These are phyloP conservation scores for Priocnemis perturbator DNA, from an alignment of 2,888 invertebrate species.

Conservation along the genomic window DNA sequence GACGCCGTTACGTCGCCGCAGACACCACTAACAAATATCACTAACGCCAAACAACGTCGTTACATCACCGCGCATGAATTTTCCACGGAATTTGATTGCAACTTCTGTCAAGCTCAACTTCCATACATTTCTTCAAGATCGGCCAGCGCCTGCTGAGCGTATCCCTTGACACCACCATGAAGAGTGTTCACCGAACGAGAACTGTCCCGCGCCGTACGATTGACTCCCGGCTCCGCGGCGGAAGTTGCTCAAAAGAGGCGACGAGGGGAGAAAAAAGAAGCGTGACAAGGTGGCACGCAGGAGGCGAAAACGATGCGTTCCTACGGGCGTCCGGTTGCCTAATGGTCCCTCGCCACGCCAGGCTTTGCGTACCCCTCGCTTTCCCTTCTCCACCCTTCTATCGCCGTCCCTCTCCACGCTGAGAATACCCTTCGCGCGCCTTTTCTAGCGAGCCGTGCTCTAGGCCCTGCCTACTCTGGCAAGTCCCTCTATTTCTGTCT, in stretches of 20 bases:
- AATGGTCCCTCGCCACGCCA: constrained; percentile 65
- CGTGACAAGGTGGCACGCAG: constrained; percentile 36
- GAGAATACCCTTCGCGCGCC: too few relatives aligned
- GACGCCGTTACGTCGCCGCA: too few relatives aligned
- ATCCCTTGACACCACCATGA: constrained; percentile 54
- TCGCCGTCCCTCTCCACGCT: neutral
- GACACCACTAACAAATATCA: too few relatives aligned
- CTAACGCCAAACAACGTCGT: too few relatives aligned
- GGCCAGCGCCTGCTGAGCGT: constrained; percentile 38
- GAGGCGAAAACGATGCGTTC: constrained; percentile 60
- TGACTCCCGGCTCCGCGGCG: too few relatives aligned
- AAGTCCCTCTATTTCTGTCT: too few relatives aligned
- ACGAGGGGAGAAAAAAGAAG: constrained; percentile 13
- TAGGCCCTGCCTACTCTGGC: too few relatives aligned
- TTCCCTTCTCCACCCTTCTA: constrained; percentile 28
- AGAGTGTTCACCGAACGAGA: constrained; percentile 17
- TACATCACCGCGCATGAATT: too few relatives aligned
- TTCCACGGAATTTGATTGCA: neutral
- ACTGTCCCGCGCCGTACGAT: too few relatives aligned
- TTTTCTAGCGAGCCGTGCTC: too few relatives aligned
- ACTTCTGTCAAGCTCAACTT: neutral
- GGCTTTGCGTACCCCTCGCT: constrained; percentile 42
- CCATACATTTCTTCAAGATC: constrained; percentile 55
- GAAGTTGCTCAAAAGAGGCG: constrained; percentile 5
- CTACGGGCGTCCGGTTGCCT: constrained; percentile 66